phyloP scores from a whole-genome alignment of 2,888 invertebrate species.

The Noctua janthe region DNA sequence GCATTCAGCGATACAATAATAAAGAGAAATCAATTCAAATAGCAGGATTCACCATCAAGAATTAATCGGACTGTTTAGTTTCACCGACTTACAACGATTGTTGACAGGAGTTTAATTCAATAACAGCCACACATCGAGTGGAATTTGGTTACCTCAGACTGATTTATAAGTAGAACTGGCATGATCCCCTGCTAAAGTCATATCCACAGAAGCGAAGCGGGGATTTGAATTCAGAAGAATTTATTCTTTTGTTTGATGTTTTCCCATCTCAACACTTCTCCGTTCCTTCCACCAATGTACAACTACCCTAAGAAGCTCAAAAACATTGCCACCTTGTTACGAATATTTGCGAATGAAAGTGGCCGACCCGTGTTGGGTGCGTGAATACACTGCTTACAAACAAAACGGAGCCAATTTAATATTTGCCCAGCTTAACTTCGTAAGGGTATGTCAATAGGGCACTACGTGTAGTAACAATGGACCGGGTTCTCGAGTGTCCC shows the following conservation, averaged over 20 bases:
- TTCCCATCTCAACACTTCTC: neutral
- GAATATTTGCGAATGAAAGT: slow-evolving; percentile 64
- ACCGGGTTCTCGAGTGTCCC: slow-evolving; percentile 77
- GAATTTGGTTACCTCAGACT: neutral
- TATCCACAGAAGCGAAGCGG: neutral
- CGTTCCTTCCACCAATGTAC: neutral
- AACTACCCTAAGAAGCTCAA: slow-evolving; percentile 30
- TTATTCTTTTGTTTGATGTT: neutral
- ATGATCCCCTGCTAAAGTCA: too few relatives aligned
- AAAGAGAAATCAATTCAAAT: too few relatives aligned
- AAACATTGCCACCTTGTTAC: slow-evolving; percentile 61
- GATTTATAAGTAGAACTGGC: neutral
- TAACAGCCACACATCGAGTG: neutral
- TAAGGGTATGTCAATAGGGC: slow-evolving; percentile 78
- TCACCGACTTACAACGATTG: neutral
- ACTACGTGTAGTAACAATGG: slow-evolving; percentile 77
- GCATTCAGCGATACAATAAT: too few relatives aligned
- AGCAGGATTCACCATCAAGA: neutral
- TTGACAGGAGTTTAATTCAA: neutral
- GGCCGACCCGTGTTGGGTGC: slow-evolving; percentile 53
- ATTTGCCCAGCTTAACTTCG: slow-evolving; percentile 80
- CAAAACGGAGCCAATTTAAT: slow-evolving; percentile 80
- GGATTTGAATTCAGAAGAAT: neutral
- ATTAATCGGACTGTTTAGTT: neutral
- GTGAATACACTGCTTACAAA: slow-evolving; percentile 68